Conservation (phyloP, 2,113 vertebrate species). For the Halichoerus grypus region DNA sequence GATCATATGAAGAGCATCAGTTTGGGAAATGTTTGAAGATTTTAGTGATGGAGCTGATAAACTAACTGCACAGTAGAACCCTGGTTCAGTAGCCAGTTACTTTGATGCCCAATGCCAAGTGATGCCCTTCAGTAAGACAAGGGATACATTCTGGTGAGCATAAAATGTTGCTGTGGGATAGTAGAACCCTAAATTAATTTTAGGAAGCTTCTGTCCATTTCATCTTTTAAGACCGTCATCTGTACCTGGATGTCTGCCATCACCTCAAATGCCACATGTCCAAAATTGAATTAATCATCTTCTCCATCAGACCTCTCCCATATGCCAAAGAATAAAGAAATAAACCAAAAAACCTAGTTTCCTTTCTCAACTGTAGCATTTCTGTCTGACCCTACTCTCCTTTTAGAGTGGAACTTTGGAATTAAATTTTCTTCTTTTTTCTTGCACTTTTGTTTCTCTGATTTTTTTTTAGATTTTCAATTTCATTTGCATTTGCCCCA, state of each 20-base stretch:
- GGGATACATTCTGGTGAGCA: not conserved
- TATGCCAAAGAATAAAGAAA: conserved; percentile 16
- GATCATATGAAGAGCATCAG: not conserved
- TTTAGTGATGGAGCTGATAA: not conserved
- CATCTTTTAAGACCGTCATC: conserved; percentile 17
- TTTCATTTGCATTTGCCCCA: not conserved
- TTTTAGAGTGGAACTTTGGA: conserved; percentile 21
- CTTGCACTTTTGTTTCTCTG: conserved; percentile 1
- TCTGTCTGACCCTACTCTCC: not conserved
- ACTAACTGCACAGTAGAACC: not conserved
- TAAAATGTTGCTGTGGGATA: not conserved
- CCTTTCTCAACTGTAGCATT: not conserved
- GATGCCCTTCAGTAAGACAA: not conserved
- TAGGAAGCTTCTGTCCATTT: conserved; percentile 46
- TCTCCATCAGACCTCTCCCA: not conserved
- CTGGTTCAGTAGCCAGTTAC: not conserved
- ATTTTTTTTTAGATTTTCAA: conserved; percentile 28
- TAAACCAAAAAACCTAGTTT: not conserved
- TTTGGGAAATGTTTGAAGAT: conserved; percentile 6
- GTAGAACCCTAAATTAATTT: conserved; percentile 54
- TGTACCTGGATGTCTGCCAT: conserved; percentile 48
- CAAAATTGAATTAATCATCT: conserved; percentile 42
- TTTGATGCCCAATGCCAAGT: not conserved
- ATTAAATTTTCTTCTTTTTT: conserved; percentile 27
- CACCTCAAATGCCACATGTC: conserved; percentile 7